These are phyloP conservation scores for Micropoecilia bifurca DNA, from an alignment of 2,797 vertebrate genomes.

Conservation along the genomic window DNA sequence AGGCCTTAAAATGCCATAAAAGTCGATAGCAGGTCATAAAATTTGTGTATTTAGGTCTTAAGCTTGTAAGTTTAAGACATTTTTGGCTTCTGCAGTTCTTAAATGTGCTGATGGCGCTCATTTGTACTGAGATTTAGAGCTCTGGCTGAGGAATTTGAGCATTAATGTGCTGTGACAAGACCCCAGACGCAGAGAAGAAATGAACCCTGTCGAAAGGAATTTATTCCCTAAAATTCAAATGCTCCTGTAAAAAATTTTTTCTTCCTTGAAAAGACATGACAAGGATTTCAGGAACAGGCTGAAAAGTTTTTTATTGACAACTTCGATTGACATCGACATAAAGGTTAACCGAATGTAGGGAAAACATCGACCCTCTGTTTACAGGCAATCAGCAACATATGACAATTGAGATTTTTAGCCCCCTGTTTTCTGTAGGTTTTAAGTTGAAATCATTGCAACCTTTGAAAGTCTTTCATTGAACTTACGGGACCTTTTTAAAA, in stretches of 20 bases:
- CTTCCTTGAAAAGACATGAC: neutral
- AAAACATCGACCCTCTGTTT: neutral
- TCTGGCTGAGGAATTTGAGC: neutral
- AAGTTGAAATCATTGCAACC: neutral
- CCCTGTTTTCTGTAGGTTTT: neutral
- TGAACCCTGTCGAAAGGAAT: neutral
- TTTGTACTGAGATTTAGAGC: neutral
- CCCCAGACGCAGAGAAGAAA: neutral
- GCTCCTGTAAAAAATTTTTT: neutral
- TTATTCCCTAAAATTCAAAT: neutral
- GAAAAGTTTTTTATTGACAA: neutral
- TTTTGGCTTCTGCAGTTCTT: neutral
- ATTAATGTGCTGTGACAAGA: neutral
- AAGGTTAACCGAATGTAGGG: neutral
- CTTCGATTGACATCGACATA: neutral
- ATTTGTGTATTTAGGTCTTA: neutral
- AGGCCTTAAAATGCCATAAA: neutral
- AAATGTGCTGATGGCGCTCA: neutral
- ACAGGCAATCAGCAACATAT: neutral
- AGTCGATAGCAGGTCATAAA: neutral
- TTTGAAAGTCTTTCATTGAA: neutral
- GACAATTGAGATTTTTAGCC: neutral
- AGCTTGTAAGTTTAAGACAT: neutral
- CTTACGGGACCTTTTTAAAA: neutral
- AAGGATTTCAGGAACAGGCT: neutral